phyloP scores from a whole-genome alignment of 2,113 vertebrate species.

The Protomyctophum bolini region DNA sequence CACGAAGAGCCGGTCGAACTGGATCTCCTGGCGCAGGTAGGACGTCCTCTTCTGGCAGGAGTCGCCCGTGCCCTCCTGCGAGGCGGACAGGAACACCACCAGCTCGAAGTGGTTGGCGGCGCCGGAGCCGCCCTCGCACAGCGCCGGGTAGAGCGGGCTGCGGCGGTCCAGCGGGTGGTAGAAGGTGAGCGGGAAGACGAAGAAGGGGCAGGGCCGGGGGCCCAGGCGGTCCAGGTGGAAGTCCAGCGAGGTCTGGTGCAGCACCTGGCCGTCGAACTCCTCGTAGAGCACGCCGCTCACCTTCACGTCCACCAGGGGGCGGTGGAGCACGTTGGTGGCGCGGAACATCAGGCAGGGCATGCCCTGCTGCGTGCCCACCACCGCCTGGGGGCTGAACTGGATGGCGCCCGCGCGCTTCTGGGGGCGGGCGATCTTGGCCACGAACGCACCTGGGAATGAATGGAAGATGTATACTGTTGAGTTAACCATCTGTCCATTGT shows the following conservation, averaged over 20 bases:
- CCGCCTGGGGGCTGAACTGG: conserved; percentile 87
- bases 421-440: conserved; percentile 96
- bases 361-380: conserved; percentile 85
- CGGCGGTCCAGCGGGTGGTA: conserved; percentile 83
- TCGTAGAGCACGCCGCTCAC: conserved; percentile 91
- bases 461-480: background rate
- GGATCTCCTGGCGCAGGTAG: conserved; percentile 91
- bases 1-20: conserved; percentile 85
- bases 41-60: conserved; percentile 94
- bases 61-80: conserved; percentile 93
- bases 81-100: conserved; percentile 91
- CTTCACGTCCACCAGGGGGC: conserved; percentile 87
- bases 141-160: conserved; percentile 86
- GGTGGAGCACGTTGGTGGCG: conserved; percentile 88
- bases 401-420: conserved; percentile 92
- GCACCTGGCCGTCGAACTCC: conserved; percentile 84
- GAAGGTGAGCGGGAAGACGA: conserved; percentile 93
- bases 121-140: conserved; percentile 82
- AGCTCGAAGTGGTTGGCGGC: conserved; percentile 85
- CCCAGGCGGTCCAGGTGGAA: conserved; percentile 87
- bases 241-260: conserved; percentile 90
- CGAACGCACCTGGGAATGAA: conserved; percentile 89
- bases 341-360: conserved; percentile 88
- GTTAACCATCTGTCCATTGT: too few species aligned
- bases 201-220: conserved; percentile 87